A percentile compares a stretch with the other conserved stretches of the same genome.
Conservation (phyloP, 2,113 vertebrate species). For the Glareola pratincola region DNA sequence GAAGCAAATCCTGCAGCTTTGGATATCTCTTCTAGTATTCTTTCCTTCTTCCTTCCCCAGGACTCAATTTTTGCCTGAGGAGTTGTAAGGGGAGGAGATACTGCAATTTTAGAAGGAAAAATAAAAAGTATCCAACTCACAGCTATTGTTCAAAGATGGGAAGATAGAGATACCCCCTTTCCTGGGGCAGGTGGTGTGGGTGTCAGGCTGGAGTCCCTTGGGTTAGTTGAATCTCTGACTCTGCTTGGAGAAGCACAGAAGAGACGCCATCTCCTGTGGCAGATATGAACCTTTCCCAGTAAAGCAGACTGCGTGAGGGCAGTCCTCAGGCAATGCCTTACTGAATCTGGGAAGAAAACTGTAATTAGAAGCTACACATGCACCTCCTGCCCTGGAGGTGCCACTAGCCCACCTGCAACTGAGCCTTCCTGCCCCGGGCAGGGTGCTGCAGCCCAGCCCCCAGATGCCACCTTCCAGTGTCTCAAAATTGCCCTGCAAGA, state of each 20-base stretch:
- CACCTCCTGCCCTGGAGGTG: not conserved
- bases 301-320: not conserved
- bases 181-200: not conserved
- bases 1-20: not conserved
- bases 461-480: no score
- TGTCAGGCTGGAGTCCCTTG: rapidly evolving
- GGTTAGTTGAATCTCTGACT: not conserved
- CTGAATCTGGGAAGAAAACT: not conserved
- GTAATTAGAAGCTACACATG: not conserved
- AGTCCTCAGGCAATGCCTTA: not conserved
- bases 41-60: not conserved
- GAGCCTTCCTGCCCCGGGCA: not conserved
- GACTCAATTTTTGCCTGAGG: not conserved
- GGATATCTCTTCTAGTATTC: not conserved
- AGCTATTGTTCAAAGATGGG: not conserved
- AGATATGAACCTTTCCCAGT: not conserved
- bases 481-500: rapidly evolving
- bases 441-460: not conserved
- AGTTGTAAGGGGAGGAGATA: not conserved
- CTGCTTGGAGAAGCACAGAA: not conserved
- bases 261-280: not conserved
- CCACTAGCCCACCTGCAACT: not conserved
- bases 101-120: not conserved
- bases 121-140: not conserved
- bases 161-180: not conserved